Conservation (phyloP, 2,113 vertebrate genomes). For the Eptesicus fuscus region DNA sequence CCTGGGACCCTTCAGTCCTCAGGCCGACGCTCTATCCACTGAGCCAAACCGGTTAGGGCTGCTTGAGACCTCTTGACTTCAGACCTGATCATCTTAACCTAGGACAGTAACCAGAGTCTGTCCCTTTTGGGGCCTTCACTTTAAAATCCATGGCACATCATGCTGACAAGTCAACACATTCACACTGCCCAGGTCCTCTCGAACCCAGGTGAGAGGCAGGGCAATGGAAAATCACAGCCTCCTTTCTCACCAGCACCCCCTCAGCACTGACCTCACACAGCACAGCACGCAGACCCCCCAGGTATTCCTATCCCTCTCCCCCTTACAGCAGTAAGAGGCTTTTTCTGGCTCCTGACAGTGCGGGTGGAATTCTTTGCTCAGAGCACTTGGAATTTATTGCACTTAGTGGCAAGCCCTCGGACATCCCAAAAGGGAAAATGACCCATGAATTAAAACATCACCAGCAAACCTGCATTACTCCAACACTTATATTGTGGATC, state of each 20-base stretch:
- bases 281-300: background rate
- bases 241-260: background rate
- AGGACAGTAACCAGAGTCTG: background rate
- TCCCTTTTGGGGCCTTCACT: background rate
- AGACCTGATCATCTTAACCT: background rate
- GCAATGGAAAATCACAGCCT: background rate
- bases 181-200: background rate
- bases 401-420: background rate
- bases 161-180: conserved; percentile 33
- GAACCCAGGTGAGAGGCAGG: background rate
- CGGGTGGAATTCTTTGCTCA: background rate
- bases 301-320: background rate
- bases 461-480: background rate
- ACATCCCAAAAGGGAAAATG: background rate
- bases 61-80: background rate
- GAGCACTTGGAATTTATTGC: conserved; percentile 23
- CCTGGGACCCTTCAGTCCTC: no score
- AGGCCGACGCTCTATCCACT: no score
- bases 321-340: background rate
- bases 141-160: conserved; percentile 43
- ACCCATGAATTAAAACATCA: background rate
- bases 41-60: no score
- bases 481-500: background rate
- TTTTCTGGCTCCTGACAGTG: background rate
- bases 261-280: background rate